Percentiles rank a stretch among this genome's conserved stretches.
These are phyloP conservation scores for Dicyrtomina minuta DNA, from an alignment of 2,888 invertebrate genomes.

Conservation along the genomic window DNA sequence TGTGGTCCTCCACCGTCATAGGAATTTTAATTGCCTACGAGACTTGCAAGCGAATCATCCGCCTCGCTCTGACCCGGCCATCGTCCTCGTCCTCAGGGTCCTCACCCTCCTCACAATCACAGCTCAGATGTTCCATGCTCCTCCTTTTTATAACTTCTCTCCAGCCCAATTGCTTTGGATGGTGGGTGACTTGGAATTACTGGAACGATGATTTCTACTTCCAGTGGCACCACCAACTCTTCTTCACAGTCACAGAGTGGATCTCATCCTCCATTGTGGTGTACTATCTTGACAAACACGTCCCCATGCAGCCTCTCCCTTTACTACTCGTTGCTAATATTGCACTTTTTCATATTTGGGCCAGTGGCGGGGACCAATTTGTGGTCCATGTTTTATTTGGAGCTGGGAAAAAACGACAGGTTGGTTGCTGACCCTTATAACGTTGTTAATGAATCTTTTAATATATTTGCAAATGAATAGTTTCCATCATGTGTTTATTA, in stretches of 20 bases:
- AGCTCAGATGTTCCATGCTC: constrained; percentile 65
- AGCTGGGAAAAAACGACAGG: constrained; percentile 68
- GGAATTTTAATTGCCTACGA: constrained; percentile 66
- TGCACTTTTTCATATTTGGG: constrained; percentile 64
- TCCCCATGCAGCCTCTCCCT: constrained; percentile 61
- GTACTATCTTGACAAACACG: constrained; percentile 61
- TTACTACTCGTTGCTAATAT: constrained; percentile 64
- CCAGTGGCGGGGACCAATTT: constrained; percentile 68
- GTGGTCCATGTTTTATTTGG: constrained; percentile 65
- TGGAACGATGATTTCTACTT: constrained; percentile 71
- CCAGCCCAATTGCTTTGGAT: constrained; percentile 69
- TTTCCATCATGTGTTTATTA: not conserved
- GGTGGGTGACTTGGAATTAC: constrained; percentile 70
- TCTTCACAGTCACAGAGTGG: constrained; percentile 66
- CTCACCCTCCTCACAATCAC: too few relatives aligned
- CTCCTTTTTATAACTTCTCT: constrained; percentile 65
- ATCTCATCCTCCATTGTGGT: constrained; percentile 65
- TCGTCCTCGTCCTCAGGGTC: too few relatives aligned
- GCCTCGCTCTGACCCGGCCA: constrained; percentile 61
- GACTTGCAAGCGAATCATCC: constrained; percentile 63
- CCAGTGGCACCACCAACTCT: constrained; percentile 70
- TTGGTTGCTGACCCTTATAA: constrained; percentile 51
- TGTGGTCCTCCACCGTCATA: constrained; percentile 65
- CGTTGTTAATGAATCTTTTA: too few relatives aligned
- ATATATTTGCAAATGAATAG: too few relatives aligned